Evolutionary conservation across 2,113 vertebrate species (phyloP).

Genomic region (Desmodus rotundus): DNA sequence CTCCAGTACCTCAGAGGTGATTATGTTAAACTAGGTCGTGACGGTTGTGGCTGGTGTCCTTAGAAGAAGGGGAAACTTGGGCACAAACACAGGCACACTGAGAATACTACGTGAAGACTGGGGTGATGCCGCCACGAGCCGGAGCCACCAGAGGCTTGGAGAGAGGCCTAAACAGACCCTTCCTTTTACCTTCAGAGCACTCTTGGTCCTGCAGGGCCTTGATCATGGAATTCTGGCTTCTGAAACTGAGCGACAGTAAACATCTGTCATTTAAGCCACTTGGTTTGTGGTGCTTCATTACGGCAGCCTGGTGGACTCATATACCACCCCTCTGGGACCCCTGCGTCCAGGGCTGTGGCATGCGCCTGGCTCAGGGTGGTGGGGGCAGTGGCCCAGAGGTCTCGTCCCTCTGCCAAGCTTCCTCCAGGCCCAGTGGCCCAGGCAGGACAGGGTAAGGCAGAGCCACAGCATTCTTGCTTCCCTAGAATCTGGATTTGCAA

Average conservation of each 20-base stretch:
- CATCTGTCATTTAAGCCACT: neutral
- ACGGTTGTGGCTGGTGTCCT: neutral
- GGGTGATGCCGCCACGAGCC: neutral
- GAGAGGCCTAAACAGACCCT: neutral
- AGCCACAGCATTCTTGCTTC: neutral
- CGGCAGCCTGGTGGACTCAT: neutral
- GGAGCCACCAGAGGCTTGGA: neutral
- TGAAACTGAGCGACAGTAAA: neutral
- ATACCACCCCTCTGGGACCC: neutral
- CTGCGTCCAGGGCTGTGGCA: neutral
- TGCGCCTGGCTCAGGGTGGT: neutral
- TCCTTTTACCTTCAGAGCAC: neutral
- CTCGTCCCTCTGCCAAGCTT: neutral
- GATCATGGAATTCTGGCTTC: neutral
- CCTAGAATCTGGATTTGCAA: slow-evolving; percentile 51
- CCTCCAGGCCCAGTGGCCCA: fast-evolving
- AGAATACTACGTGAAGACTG: neutral
- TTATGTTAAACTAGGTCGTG: neutral
- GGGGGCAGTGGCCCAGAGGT: neutral
- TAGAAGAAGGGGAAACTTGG: neutral
- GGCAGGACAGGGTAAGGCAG: neutral
- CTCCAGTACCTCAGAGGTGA: neutral
- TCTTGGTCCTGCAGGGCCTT: neutral
- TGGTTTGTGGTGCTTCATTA: neutral
- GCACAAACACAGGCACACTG: neutral